phyloP scores from a whole-genome alignment of 1,140 invertebrate species.

The Halesus radiatus region DNA sequence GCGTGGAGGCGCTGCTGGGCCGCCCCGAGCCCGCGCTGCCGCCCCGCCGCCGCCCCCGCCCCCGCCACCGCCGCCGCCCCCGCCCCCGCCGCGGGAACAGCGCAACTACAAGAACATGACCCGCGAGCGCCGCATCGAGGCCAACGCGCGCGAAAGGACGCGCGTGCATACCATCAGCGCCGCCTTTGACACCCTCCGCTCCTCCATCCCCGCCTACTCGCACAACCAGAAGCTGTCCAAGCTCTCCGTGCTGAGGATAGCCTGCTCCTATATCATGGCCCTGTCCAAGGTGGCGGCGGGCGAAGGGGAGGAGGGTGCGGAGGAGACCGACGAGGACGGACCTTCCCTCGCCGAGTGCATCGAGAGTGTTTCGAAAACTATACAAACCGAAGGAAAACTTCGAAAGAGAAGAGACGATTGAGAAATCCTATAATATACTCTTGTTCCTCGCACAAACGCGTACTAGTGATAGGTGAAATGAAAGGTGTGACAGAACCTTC shows the following conservation, averaged over 20 bases:
- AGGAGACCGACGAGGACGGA: conserved; percentile 76
- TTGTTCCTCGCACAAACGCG: conserved; percentile 2
- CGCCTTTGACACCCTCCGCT: conserved; percentile 90
- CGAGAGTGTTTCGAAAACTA: conserved; percentile 87
- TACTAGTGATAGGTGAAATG: conserved; percentile 46
- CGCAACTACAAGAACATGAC: conserved; percentile 97
- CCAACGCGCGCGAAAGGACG: conserved; percentile 92
- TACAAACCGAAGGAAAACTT: conserved; percentile 92
- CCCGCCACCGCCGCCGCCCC: conserved; percentile 49
- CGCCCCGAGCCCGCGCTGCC: conserved; percentile 59
- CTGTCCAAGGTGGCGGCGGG: conserved; percentile 73
- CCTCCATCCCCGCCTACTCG: conserved; percentile 89
- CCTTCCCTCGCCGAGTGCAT: conserved; percentile 82
- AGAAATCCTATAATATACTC: not conserved
- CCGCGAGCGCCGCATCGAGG: conserved; percentile 90
- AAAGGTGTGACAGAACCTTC: conserved; percentile 8
- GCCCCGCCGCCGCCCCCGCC: conserved; percentile 56
- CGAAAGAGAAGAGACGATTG: conserved; percentile 87
- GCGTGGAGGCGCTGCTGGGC: conserved; percentile 64
- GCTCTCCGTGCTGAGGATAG: conserved; percentile 90
- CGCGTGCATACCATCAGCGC: conserved; percentile 95
- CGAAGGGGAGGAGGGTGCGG: conserved; percentile 63
- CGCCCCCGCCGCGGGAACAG: conserved; percentile 73
- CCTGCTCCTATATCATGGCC: conserved; percentile 91
- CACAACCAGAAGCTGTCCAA: conserved; percentile 95